phyloP scores from a whole-genome alignment of 2,797 vertebrate species.

The Lateolabrax maculatus region DNA sequence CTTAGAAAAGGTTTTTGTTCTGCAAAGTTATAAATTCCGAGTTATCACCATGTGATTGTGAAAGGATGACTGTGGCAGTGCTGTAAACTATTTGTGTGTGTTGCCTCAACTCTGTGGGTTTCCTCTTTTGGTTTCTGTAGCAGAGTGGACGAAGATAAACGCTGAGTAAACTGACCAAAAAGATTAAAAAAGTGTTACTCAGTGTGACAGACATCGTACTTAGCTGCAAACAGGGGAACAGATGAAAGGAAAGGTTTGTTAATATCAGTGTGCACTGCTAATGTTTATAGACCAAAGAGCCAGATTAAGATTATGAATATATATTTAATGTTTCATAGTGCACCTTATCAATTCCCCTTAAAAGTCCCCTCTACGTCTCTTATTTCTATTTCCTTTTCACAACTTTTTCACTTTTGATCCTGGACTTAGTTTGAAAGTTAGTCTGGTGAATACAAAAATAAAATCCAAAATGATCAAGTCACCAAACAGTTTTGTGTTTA shows the following conservation, averaged over 20 bases:
- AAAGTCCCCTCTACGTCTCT: not conserved
- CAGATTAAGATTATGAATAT: not conserved
- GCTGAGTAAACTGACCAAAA: not conserved
- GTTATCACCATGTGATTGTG: constrained; percentile 1
- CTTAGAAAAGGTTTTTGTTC: constrained; percentile 10
- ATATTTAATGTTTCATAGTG: not conserved
- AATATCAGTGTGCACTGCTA: not conserved
- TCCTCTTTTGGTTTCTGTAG: constrained; percentile 42
- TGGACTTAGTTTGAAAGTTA: not conserved
- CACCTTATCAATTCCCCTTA: not conserved
- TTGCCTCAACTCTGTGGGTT: constrained; percentile 21
- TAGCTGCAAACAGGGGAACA: not conserved
- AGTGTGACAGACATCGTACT: accelerated
- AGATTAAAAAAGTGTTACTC: not conserved
- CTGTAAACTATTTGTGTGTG: constrained; percentile 9
- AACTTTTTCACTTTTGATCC: not conserved
- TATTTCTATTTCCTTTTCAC: not conserved
- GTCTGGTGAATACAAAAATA: too few species aligned
- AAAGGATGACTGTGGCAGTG: constrained; percentile 3
- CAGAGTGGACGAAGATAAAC: not conserved
- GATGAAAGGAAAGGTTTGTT: not conserved
- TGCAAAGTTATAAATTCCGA: constrained; percentile 44
- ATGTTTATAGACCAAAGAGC: not conserved
- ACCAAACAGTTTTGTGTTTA: too few species aligned
- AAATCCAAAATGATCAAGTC: not conserved